A percentile compares a stretch with the other conserved stretches of the same genome.
These are phyloP conservation scores for Plagodis dolabraria DNA, from an alignment of 2,888 invertebrate genomes.

Conservation along the genomic window DNA sequence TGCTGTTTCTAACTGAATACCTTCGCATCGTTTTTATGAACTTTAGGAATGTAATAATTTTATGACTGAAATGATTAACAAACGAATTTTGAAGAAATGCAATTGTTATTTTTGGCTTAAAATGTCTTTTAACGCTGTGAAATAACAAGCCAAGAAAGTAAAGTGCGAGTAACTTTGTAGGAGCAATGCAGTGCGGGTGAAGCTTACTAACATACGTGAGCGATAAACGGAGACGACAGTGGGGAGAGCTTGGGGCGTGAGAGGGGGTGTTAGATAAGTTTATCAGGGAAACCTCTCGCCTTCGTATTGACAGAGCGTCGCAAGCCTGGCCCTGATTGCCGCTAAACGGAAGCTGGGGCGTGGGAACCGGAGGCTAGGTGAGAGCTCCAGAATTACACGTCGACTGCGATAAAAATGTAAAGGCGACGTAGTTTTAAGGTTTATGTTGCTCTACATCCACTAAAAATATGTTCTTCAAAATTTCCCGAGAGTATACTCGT, in stretches of 20 bases:
- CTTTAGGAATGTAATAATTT: constrained; percentile 37
- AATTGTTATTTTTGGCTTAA: no score
- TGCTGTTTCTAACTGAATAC: constrained; percentile 61
- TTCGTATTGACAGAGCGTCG: constrained; percentile 83
- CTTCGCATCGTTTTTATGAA: constrained; percentile 53
- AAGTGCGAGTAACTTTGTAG: constrained; percentile 54
- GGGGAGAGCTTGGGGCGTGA: constrained; percentile 47
- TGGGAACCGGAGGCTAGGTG: constrained; percentile 69
- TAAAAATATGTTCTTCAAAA: constrained; percentile 19
- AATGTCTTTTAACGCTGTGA: constrained; percentile 42
- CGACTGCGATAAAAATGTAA: constrained; percentile 61
- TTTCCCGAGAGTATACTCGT: constrained; percentile 30
- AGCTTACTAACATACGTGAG: constrained; percentile 70
- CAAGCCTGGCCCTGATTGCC: constrained; percentile 79
- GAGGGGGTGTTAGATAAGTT: constrained; percentile 74
- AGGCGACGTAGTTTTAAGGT: constrained; percentile 33
- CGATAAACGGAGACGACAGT: constrained; percentile 73
- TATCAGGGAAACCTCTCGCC: constrained; percentile 83
- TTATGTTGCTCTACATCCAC: constrained; percentile 19
- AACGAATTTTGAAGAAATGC: no score
- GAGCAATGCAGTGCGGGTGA: constrained; percentile 63
- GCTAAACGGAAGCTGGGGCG: constrained; percentile 75
- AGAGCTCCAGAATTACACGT: constrained; percentile 62
- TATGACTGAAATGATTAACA: constrained; percentile 1
- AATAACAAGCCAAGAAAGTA: constrained; percentile 57